These are phyloP conservation scores for Philopotamus ludificatus DNA, from an alignment of 1,140 invertebrate species.

Conservation along the genomic window DNA sequence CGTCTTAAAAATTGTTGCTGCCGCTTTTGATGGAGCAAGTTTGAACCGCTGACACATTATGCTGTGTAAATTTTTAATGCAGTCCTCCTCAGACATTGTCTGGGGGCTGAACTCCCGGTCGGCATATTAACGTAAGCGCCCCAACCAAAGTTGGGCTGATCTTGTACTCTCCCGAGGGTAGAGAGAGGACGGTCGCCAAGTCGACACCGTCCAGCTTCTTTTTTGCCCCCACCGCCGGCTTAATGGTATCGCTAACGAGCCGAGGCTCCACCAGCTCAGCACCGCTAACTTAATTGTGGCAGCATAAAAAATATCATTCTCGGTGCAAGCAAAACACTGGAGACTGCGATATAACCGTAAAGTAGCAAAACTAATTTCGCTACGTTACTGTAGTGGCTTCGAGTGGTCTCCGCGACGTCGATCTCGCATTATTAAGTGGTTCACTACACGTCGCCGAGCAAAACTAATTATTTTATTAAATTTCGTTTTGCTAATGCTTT, in stretches of 20 bases:
- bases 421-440: neutral
- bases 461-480: no score
- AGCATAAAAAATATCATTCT: conserved; percentile 6
- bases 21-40: no score
- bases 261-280: conserved; percentile 14
- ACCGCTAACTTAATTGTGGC: conserved; percentile 18
- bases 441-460: no score
- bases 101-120: neutral
- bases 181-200: conserved; percentile 1
- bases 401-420: neutral
- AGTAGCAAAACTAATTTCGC: neutral
- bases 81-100: no score
- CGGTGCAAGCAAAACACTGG: neutral
- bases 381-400: neutral
- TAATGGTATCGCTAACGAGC: conserved; percentile 39
- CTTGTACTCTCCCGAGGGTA: neutral
- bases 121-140: neutral
- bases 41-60: no score
- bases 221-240: conserved; percentile 21
- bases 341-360: neutral
- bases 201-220: neutral
- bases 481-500: no score
- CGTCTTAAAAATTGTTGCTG: no score
- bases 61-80: no score
- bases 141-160: neutral